Evolutionary conservation across 2,797 vertebrate genomes (phyloP), one percentile per base, ranked within the genome.

Genomic region (Odontamblyopus lacepedii): DNA sequence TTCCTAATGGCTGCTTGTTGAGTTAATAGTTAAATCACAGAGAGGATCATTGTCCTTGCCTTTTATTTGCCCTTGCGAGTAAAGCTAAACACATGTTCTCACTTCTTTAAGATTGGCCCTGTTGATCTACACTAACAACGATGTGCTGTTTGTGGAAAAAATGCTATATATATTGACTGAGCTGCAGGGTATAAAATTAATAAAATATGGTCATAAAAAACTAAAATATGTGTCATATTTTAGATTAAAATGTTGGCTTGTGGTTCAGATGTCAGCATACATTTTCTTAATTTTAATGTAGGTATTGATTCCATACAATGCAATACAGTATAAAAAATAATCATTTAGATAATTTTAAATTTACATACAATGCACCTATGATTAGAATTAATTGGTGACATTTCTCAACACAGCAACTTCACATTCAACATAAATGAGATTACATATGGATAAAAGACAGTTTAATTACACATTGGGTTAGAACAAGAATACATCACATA

Each of bases 321-420:
- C 79, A 87, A 69, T 78, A 80, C 88, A 89, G 88, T 93, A 92
- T 86, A 93, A 93, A 93, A 93, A 93, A 93, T 93, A 93, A 86
- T 89, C 87, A 89, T 93, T 92, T 92, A 74, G 78, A 85, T 88
- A 76, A 83, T 81, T 85, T 84, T 78, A 75, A 82, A 84, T 87
- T 87, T 70, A 89, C 88, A 93, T 73, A 71, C 71, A 75, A 83
- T 72, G 72, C 70, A 75, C 82, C 35, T 75, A 74, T 61, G 55
- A 73, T 48, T 77, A 56, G 73, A 70, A 74, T 41, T 66, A 79
- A 56, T 75, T 80, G 26, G 76, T 84, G 75, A 65, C 41, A 77
- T 85, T 63, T 83, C 71, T 67, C 35, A 76, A 73, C 66, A 76
- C 81, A 81, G 77, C 72, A 79, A 67, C 66, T 77, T 79, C 61